phyloP scores from a whole-genome alignment of 2,888 invertebrate genomes.

The Drosophila anceps region DNA sequence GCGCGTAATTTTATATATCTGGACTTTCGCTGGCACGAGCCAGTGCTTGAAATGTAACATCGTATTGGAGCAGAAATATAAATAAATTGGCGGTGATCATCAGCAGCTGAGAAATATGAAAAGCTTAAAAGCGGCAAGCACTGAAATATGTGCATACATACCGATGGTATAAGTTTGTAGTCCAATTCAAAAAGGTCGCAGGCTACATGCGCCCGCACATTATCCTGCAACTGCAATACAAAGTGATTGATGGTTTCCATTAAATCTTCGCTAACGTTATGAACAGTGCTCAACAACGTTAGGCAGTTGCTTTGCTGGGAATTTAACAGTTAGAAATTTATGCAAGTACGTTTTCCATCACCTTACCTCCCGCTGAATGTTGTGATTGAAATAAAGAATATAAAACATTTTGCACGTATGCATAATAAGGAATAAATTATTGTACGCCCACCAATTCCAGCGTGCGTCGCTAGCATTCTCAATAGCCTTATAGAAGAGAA shows the following conservation, averaged over 20 bases:
- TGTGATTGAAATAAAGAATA: slow-evolving; percentile 54
- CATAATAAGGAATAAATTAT: slow-evolving; percentile 48
- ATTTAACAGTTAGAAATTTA: neutral
- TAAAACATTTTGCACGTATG: slow-evolving; percentile 49
- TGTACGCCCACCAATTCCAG: slow-evolving; percentile 47
- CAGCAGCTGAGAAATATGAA: slow-evolving; percentile 37
- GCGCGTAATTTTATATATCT: slow-evolving; percentile 7
- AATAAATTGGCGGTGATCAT: slow-evolving; percentile 61
- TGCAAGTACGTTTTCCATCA: too few relatives aligned
- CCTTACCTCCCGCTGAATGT: slow-evolving; percentile 46
- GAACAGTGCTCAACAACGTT: slow-evolving; percentile 22
- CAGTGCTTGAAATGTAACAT: slow-evolving; percentile 60
- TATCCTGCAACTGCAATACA: slow-evolving; percentile 46
- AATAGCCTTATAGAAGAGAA: slow-evolving; percentile 54
- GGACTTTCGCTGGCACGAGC: slow-evolving; percentile 34
- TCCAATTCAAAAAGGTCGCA: slow-evolving; percentile 55
- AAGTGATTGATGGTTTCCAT: slow-evolving; percentile 55
- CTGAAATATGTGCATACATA: slow-evolving; percentile 11
- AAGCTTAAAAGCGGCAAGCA: accelerated
- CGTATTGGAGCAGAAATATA: slow-evolving; percentile 68
- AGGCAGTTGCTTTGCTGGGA: slow-evolving; percentile 50
- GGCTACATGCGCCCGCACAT: slow-evolving; percentile 55
- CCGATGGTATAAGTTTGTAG: slow-evolving; percentile 55
- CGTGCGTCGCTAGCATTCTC: slow-evolving; percentile 12
- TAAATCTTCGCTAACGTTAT: slow-evolving; percentile 15